Base-by-base conservation (phyloP, 2,888 invertebrate species). In the Mylabris sibirica region DNA sequence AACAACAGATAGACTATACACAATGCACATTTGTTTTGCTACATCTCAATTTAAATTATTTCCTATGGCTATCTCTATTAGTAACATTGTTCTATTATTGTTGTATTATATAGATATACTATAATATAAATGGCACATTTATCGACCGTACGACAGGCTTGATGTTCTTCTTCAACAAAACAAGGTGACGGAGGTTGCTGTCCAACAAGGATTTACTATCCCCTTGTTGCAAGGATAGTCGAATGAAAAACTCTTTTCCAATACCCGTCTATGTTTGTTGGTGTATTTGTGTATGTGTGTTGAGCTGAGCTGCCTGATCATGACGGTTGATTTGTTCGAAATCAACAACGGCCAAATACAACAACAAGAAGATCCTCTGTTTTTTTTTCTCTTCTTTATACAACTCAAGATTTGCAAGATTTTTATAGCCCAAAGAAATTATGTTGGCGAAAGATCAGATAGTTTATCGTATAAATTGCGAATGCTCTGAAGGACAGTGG, bases 1-100 rank as follows among this genome's bases (percentile, higher is more conserved):
- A 68, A 68, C 66, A 68, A 70, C 60, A 66, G 67, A 69, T 68
- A 57, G 44, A 20, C 59, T 65, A 70, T 65, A 66, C 61, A 60
- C 57, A 65, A 65, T 63, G 26, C 12, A 26, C 3, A 26, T 57
- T 22, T 57, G 24, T 26, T 30, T 24, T 26, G 14, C 57, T 14
- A 57, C 24, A 14, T 67, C 65, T 41, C 66, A 61, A 53, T 66
- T 66, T 64, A 67, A 66, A 70, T 70, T 64, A 67, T 64, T 66
- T 66, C 62, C 67, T 44, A 44, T 17, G n/a, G 5, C n/a, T 44
- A 44, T 44, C n/a, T 17, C 5, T 44, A 44, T 44, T 44, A 44
- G 17, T 44, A 44, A n/a, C 17, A 4, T 44, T 17, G 17, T 44
- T 44, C 44, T 44, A 44, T 44, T 44, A 44, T 17, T 44, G 38